phyloP scores from a whole-genome alignment of 2,888 invertebrate species.

The Tanaodytes sp. region DNA sequence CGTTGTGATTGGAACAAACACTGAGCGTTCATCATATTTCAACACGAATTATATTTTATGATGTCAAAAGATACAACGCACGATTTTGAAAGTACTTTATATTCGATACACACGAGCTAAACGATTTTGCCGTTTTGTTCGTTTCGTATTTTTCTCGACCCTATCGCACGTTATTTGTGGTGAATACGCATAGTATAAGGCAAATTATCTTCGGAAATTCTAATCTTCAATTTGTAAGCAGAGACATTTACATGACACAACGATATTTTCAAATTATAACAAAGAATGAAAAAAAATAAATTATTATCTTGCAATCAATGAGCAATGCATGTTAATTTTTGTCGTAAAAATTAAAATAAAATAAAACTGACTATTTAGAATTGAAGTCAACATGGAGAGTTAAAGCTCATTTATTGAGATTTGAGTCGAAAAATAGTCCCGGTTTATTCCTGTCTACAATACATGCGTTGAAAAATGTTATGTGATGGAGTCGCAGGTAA shows the following conservation, averaged over 20 bases:
- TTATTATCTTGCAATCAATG: no score
- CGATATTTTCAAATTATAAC: no score
- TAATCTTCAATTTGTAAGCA: no score
- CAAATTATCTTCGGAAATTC: no score
- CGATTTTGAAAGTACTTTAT: slow-evolving; percentile 39
- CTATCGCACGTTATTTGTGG: slow-evolving; percentile 35
- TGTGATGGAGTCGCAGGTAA: slow-evolving; percentile 18
- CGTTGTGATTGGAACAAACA: slow-evolving; percentile 35
- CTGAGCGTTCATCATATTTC: slow-evolving; percentile 29
- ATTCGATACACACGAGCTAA: slow-evolving; percentile 31
- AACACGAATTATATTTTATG: slow-evolving; percentile 42
- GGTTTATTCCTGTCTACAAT: slow-evolving; percentile 14
- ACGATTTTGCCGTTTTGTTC: slow-evolving; percentile 29
- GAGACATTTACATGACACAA: no score
- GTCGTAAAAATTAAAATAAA: no score
- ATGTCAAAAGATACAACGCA: slow-evolving; percentile 37
- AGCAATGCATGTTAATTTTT: no score
- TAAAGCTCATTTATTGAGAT: not conserved
- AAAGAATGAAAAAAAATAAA: no score
- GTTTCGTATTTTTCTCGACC: slow-evolving; percentile 18
- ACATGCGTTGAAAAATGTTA: slow-evolving; percentile 26
- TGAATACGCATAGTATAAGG: no score
- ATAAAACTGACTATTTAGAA: no score
- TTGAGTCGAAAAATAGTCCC: not conserved
- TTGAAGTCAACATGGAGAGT: no score